Conservation (phyloP, 2,797 vertebrate genomes). For the Artibeus lituratus region DNA sequence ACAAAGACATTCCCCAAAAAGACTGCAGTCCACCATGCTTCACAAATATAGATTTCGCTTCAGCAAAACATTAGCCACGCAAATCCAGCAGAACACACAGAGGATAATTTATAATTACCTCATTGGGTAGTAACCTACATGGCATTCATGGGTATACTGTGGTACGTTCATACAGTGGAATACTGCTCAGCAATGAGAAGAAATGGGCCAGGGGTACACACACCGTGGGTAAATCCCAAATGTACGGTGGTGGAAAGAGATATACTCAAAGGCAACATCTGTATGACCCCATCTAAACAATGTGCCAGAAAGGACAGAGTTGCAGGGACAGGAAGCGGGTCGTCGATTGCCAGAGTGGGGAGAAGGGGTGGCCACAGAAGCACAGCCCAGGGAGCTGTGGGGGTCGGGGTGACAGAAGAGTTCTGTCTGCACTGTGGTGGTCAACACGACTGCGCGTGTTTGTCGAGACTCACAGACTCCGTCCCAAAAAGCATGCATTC, state of each 20-base stretch:
- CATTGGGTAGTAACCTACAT: neutral
- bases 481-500: neutral
- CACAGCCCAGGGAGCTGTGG: neutral
- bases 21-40: neutral
- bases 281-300: neutral
- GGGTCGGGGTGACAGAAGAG: neutral
- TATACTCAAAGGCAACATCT: too few species aligned
- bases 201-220: neutral
- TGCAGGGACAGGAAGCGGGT: neutral
- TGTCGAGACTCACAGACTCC: neutral
- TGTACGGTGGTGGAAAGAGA: neutral
- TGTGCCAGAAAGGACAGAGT: neutral
- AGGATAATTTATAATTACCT: neutral
- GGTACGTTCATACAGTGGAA: neutral
- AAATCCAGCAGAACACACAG: neutral
- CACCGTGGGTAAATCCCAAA: neutral
- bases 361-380: neutral
- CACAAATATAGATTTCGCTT: slow-evolving; percentile 7
- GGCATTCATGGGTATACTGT: neutral
- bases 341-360: neutral
- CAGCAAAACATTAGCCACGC: slow-evolving; percentile 28
- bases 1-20: neutral
- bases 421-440: neutral
- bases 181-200: neutral
- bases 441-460: neutral